These are phyloP conservation scores for Lepidochitona cinerea DNA, from an alignment of 2,888 invertebrate genomes.

Conservation along the genomic window DNA sequence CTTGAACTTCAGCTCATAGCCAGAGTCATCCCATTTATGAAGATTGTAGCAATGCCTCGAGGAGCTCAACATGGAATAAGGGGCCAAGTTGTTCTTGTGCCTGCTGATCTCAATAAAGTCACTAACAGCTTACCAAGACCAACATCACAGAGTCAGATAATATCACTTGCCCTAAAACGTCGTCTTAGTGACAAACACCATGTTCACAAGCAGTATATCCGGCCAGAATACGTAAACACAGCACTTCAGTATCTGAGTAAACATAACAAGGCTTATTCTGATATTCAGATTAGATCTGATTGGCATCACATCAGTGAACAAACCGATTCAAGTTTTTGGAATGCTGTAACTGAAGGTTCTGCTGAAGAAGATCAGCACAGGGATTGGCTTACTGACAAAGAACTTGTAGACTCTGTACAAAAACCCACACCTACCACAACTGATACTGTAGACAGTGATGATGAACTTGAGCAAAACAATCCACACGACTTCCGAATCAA, in stretches of 20 bases:
- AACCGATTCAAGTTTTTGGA: not conserved
- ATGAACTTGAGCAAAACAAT: not conserved
- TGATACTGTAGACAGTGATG: not conserved
- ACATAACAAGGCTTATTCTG: not conserved
- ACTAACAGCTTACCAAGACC: not conserved
- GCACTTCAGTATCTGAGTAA: not conserved
- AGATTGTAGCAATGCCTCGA: not conserved
- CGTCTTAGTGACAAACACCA: not conserved
- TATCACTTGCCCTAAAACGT: not conserved
- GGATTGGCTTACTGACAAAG: not conserved
- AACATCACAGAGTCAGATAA: not conserved
- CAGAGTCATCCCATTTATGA: conserved; percentile 3
- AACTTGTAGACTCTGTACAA: not conserved
- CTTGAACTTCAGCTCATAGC: not conserved
- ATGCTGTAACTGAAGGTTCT: not conserved
- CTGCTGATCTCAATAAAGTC: not conserved
- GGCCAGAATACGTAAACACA: not conserved
- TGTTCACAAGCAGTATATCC: not conserved
- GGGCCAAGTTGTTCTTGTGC: conserved; percentile 1
- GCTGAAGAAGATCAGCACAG: not conserved
- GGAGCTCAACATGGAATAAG: not conserved
- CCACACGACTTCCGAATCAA: not conserved
- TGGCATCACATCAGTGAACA: conserved; percentile 1
- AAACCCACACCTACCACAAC: not conserved
- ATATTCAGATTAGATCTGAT: not conserved